Conservation (phyloP, 2,797 vertebrate species). For the Brotula barbata region DNA sequence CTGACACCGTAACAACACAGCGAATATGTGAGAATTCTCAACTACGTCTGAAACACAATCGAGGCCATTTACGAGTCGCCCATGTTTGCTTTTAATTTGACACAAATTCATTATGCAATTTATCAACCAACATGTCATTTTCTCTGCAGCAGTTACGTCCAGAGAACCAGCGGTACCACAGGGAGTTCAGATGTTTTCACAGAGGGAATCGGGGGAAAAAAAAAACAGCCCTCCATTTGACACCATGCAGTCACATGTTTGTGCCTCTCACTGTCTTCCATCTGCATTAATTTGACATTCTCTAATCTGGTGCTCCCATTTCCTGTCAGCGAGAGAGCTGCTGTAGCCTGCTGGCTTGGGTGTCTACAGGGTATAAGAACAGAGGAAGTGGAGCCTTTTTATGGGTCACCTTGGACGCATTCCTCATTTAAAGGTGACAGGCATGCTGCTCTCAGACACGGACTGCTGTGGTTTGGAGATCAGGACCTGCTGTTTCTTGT, state of each 20-base stretch:
- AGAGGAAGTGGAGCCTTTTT: slow-evolving; percentile 61
- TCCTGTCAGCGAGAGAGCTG: slow-evolving; percentile 67
- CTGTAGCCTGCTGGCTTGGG: slow-evolving; percentile 66
- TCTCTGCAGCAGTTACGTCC: slow-evolving; percentile 46
- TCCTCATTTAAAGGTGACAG: slow-evolving; percentile 75
- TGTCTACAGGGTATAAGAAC: slow-evolving; percentile 62
- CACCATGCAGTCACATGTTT: slow-evolving; percentile 66
- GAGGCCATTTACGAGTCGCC: slow-evolving; percentile 6
- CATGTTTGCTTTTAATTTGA: slow-evolving; percentile 27
- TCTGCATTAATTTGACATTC: slow-evolving; percentile 79
- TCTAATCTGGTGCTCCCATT: slow-evolving; percentile 76
- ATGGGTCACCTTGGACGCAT: slow-evolving; percentile 76
- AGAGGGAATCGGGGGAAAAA: slow-evolving; percentile 31
- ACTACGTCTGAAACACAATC: slow-evolving; percentile 8
- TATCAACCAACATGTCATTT: slow-evolving; percentile 50
- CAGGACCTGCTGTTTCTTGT: slow-evolving; percentile 59
- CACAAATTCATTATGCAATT: slow-evolving; percentile 56
- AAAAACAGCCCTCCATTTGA: slow-evolving; percentile 63
- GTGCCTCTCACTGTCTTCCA: slow-evolving; percentile 69
- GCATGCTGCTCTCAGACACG: slow-evolving; percentile 62
- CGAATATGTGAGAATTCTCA: no score
- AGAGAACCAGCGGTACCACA: slow-evolving; percentile 56
- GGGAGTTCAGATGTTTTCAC: slow-evolving; percentile 60
- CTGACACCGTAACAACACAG: slow-evolving; percentile 8
- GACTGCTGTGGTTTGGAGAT: slow-evolving; percentile 60